Base-by-base conservation (phyloP, 2,888 invertebrate species). In the Meliscaeva auricollis region DNA sequence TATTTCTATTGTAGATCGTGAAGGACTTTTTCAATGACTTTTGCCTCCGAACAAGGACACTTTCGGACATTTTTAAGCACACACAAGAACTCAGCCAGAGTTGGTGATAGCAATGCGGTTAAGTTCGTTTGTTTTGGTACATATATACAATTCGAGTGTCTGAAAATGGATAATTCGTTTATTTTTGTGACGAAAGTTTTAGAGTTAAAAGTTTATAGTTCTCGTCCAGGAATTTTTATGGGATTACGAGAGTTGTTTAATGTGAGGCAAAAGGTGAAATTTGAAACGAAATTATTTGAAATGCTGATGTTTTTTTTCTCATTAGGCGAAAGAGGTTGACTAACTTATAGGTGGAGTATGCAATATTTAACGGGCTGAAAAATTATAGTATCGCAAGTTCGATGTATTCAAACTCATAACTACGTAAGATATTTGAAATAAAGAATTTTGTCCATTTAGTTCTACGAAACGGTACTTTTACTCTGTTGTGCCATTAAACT, bases 11-110 rank as follows among this genome's bases (percentile, higher is more conserved):
- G 74, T 46, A 38, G 35, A 69, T 78, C 64, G 38, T 46, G 64
- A 17, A 76, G 62, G 73, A 81, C 77, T 66, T 81, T 85, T 85
- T 81, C 85, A 74, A 81, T 85, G 85, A 81, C 79, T 70, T 79
- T 69, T 80, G 35, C 70, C 17, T 22, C n/a, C 15, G 76, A 76
- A 52, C 66, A 72, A 30, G 46, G 58, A 54, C 26, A 26, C 35
- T 50, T 69, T 58, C 48, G 32, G 58, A 66, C 30, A 32, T 46
- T 58, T 58, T 20, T n/a, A 46, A 64, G 13, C 17, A 64, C 64
- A 64, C 46, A 46, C 17, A 17, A 15, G 11, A 17, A 15, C 20
- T 35, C 1, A 46, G 6, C 5, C n/a, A 48, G 30, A 70, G 70
- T 68, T 75, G 84, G 60, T 68, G 80, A 84, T 84, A 84, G 81